Evolutionary conservation across 2,113 vertebrate species (phyloP).

Genomic region (Murina feae): DNA sequence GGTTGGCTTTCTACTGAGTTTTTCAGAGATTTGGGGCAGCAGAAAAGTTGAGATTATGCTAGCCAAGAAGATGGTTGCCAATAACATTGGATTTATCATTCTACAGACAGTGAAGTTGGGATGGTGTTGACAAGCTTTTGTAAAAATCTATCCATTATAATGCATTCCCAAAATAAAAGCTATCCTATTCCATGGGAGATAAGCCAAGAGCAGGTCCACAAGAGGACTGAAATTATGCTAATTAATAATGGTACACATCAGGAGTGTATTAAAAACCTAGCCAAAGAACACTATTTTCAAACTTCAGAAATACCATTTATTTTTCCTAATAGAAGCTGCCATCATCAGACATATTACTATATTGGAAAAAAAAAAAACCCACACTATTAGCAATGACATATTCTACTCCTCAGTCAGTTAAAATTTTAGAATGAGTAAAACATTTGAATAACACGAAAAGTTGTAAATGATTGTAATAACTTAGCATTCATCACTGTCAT

Average conservation of each 20-base stretch:
- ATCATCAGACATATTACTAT: background rate
- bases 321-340: background rate
- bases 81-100: background rate
- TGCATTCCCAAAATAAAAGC: background rate
- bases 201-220: background rate
- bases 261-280: background rate
- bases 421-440: background rate
- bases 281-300: background rate
- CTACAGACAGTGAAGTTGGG: background rate
- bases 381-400: background rate
- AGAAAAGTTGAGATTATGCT: background rate
- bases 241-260: background rate
- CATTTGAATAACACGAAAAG: background rate
- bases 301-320: background rate
- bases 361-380: background rate
- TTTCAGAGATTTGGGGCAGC: background rate
- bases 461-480: background rate
- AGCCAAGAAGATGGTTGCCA: background rate
- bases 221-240: background rate
- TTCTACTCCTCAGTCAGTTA: background rate
- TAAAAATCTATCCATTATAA: background rate
- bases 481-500: background rate
- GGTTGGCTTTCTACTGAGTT: background rate
- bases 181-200: background rate
- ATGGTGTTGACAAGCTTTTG: background rate